Percentiles rank a stretch among this genome's conserved stretches.
Evolutionary conservation across 2,888 invertebrate genomes (phyloP).

Genomic region (Andricus quercusramuli): DNA sequence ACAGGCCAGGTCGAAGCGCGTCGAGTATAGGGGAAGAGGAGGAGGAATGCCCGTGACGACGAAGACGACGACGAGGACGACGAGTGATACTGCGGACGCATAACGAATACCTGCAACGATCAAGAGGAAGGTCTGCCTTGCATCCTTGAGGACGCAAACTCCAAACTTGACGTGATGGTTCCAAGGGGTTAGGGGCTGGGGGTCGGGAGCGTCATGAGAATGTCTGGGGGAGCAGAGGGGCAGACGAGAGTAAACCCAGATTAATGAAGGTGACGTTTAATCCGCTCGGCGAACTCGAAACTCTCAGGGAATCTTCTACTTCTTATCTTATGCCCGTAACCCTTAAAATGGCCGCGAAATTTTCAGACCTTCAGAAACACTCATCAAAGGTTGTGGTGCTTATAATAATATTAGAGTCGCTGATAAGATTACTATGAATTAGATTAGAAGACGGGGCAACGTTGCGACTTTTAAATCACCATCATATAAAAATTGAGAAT

Average conservation of each 20-base stretch:
- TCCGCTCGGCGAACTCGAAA: constrained; percentile 53
- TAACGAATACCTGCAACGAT: constrained; percentile 34
- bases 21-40: constrained; percentile 2
- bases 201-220: not conserved
- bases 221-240: constrained; percentile 2
- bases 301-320: constrained; percentile 23
- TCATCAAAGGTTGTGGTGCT: not conserved
- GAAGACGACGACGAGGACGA: not conserved
- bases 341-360: constrained; percentile 35
- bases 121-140: constrained; percentile 30
- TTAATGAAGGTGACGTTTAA: constrained; percentile 61
- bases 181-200: not conserved
- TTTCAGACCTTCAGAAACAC: constrained; percentile 25
- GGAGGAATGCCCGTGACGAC: constrained; percentile 29
- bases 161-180: constrained; percentile 7
- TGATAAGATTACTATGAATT: too few species aligned
- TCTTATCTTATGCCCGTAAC: constrained; percentile 12
- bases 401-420: not conserved
- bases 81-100: constrained; percentile 19
- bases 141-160: constrained; percentile 44
- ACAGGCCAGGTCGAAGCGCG: not conserved
- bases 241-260: constrained; percentile 51
- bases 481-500: too few species aligned
- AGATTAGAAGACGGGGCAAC: too few species aligned
- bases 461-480: too few species aligned